A percentile compares a stretch with the other conserved stretches of the same genome.
phyloP scores from a whole-genome alignment of 2,888 invertebrate species.

The Napeogenes inachia region DNA sequence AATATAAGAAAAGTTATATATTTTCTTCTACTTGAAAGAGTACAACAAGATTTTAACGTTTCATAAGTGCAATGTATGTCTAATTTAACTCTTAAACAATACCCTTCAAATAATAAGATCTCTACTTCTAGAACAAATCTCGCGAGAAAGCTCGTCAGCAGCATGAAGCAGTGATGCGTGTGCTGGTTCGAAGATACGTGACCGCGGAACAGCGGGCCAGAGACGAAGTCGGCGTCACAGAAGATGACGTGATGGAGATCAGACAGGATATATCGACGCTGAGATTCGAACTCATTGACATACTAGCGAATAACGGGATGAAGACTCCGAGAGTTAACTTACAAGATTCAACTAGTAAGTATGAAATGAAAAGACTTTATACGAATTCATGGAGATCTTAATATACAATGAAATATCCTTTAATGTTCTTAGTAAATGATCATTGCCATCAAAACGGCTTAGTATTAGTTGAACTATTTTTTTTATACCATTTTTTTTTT shows the following conservation, averaged over 20 bases:
- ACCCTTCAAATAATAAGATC: too few species aligned
- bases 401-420: too few species aligned
- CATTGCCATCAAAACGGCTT: too few species aligned
- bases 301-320: conserved; percentile 93
- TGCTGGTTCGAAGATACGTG: conserved; percentile 93
- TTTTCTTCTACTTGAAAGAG: too few species aligned
- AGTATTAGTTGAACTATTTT: too few species aligned
- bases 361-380: background rate
- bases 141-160: conserved; percentile 82
- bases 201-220: conserved; percentile 91
- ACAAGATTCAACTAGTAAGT: conserved; percentile 80
- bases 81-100: too few species aligned
- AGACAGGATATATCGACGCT: conserved; percentile 97
- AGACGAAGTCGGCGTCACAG: conserved; percentile 94
- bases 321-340: conserved; percentile 84
- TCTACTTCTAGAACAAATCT: conserved; percentile 79
- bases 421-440: too few species aligned
- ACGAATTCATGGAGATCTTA: background rate
- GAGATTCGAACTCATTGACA: conserved; percentile 94
- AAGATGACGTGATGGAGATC: conserved; percentile 98
- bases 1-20: too few species aligned
- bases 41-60: too few species aligned
- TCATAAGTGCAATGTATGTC: too few species aligned
- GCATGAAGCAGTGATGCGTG: conserved; percentile 91
- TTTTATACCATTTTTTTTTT: too few species aligned